Conservation (phyloP, 1,140 invertebrate species). For the Musca vetustissima region DNA sequence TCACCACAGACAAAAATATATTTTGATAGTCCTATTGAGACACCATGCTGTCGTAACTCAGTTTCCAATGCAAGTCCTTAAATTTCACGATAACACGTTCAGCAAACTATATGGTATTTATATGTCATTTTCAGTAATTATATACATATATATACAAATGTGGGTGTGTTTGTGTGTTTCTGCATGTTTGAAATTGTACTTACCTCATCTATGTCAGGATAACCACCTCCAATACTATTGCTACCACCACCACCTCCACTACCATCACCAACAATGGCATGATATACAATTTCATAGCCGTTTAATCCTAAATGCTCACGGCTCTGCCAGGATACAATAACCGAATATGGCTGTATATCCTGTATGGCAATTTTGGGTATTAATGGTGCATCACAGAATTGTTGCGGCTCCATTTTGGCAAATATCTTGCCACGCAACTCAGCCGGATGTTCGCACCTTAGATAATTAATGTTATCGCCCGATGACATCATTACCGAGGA, state of each 20-base stretch:
- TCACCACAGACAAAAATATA: too few species aligned
- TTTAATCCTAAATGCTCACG: slow-evolving; percentile 82
- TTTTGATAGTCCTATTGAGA: too few species aligned
- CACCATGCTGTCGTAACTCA: too few species aligned
- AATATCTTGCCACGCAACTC: slow-evolving; percentile 75
- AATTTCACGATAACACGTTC: too few species aligned
- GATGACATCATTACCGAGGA: slow-evolving; percentile 38
- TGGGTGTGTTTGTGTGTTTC: not conserved
- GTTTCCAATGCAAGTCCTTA: too few species aligned
- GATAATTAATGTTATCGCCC: slow-evolving; percentile 61
- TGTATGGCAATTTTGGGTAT: slow-evolving; percentile 80
- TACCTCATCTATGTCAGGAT: slow-evolving; percentile 27
- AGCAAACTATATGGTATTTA: too few species aligned
- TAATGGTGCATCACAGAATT: slow-evolving; percentile 79
- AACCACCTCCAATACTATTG: not conserved
- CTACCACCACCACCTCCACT: slow-evolving; percentile 50
- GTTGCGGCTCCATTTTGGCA: slow-evolving; percentile 73
- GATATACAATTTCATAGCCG: slow-evolving; percentile 85
- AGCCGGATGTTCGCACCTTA: slow-evolving; percentile 77
- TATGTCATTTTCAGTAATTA: too few species aligned
- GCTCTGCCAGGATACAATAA: slow-evolving; percentile 85
- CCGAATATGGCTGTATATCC: slow-evolving; percentile 85
- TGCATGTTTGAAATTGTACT: not conserved
- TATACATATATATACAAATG: not conserved
- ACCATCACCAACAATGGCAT: slow-evolving; percentile 66